Conservation (phyloP, 2,888 invertebrate genomes). For the Alloscopus bannaensis region DNA sequence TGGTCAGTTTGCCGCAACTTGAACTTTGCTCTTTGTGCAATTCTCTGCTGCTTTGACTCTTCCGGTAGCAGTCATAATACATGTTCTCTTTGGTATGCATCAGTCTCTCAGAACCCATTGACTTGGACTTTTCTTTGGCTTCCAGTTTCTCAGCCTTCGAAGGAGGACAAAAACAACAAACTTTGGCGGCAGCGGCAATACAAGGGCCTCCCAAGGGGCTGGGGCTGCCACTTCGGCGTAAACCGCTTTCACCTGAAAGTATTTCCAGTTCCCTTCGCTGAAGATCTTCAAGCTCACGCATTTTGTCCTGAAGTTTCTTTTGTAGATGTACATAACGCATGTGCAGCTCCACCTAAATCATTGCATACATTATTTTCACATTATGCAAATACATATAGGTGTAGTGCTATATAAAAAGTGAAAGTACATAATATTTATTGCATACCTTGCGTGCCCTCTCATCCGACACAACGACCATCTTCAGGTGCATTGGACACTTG, state of each 20-base stretch:
- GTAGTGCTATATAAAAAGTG: too few species aligned
- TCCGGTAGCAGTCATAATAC: slow-evolving; percentile 71
- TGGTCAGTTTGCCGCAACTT: slow-evolving; percentile 40
- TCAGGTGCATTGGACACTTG: slow-evolving; percentile 90
- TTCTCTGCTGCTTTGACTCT: slow-evolving; percentile 71
- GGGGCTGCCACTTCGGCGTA: slow-evolving; percentile 51
- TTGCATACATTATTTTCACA: slow-evolving; percentile 12
- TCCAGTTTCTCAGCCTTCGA: slow-evolving; percentile 59
- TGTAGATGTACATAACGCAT: slow-evolving; percentile 94
- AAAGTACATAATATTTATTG: too few species aligned
- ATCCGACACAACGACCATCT: slow-evolving; percentile 97
- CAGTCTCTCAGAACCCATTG: slow-evolving; percentile 62
- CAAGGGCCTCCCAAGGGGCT: slow-evolving; percentile 67
- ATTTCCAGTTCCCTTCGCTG: slow-evolving; percentile 88
- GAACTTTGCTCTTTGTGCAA: slow-evolving; percentile 60
- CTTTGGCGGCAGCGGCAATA: slow-evolving; percentile 65
- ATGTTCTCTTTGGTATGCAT: slow-evolving; percentile 57
- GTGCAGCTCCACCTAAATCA: slow-evolving; percentile 88
- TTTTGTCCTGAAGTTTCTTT: slow-evolving; percentile 87
- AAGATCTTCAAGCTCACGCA: slow-evolving; percentile 88
- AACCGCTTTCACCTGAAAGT: slow-evolving; percentile 72
- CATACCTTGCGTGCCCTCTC: slow-evolving; percentile 95
- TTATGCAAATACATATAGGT: neutral
- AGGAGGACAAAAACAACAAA: slow-evolving; percentile 72
- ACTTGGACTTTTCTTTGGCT: slow-evolving; percentile 71